Percentiles rank a stretch among this genome's conserved stretches.
These are phyloP conservation scores for Erpornis zantholeuca DNA, from an alignment of 2,113 vertebrate genomes.

Conservation along the genomic window DNA sequence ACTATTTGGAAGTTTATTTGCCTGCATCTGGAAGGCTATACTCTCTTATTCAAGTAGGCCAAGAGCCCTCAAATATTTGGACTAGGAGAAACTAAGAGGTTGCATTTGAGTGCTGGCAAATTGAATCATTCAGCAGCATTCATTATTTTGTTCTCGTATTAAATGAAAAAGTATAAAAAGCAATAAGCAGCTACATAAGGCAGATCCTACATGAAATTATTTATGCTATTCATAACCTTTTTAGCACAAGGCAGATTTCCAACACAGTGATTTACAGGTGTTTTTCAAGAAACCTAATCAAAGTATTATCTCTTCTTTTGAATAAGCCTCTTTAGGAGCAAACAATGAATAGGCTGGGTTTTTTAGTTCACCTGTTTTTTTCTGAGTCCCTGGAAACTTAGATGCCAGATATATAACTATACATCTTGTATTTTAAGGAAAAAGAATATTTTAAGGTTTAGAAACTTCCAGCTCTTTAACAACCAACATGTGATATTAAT, in stretches of 20 bases:
- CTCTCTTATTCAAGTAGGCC: neutral
- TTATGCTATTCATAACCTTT: constrained; percentile 54
- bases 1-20: neutral
- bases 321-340: constrained; percentile 22
- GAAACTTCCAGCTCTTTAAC: constrained; percentile 65
- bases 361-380: constrained; percentile 42
- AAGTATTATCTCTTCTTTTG: constrained; percentile 62
- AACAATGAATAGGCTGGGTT: constrained; percentile 33
- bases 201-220: constrained; percentile 23
- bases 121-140: neutral
- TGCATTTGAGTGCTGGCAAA: neutral
- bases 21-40: neutral
- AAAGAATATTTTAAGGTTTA: constrained; percentile 52
- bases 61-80: neutral
- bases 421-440: constrained; percentile 33
- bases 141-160: constrained; percentile 21
- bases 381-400: constrained; percentile 33
- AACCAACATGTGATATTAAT: constrained; percentile 61
- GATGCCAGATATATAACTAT: neutral
- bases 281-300: constrained; percentile 53
- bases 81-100: neutral
- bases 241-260: constrained; percentile 50
- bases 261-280: constrained; percentile 51
- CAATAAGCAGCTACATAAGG: neutral
- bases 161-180: neutral